Percentiles rank a stretch among this genome's conserved stretches.
Evolutionary conservation across 2,888 invertebrate species (phyloP).

Genomic region (Diaprepes abbreviatus): DNA sequence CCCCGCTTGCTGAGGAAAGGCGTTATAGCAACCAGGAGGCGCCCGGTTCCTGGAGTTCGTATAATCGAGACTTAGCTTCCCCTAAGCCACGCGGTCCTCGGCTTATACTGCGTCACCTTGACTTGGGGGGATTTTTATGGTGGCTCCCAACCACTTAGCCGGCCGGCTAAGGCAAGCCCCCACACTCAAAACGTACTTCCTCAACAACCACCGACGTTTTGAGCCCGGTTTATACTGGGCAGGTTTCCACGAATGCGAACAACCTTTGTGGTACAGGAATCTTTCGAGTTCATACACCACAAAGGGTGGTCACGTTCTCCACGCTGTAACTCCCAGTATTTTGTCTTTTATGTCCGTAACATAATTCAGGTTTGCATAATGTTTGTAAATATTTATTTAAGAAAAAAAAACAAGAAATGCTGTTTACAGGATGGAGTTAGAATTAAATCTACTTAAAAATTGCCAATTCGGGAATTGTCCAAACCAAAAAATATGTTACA

Average conservation of each 20-base stretch:
- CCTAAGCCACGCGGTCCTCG: conserved; percentile 36
- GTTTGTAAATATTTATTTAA: too few species aligned
- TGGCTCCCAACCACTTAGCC: conserved; percentile 34
- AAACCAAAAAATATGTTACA: too few species aligned
- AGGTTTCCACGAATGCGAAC: background rate
- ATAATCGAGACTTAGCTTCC: conserved; percentile 24
- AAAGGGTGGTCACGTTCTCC: background rate
- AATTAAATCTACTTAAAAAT: too few species aligned
- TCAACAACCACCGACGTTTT: conserved; percentile 8
- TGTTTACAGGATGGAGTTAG: too few species aligned
- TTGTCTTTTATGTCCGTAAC: background rate
- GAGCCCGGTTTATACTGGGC: conserved; percentile 1
- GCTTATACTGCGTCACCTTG: conserved; percentile 42
- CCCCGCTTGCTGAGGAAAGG: background rate
- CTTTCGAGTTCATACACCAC: background rate
- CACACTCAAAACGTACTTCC: conserved; percentile 7
- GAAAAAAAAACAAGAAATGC: too few species aligned
- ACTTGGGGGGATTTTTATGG: conserved; percentile 36
- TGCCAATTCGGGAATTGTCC: too few species aligned
- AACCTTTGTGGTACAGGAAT: background rate
- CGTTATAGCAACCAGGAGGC: background rate
- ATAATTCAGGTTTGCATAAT: too few species aligned
- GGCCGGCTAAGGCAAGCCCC: conserved; percentile 34
- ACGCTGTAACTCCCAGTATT: conserved; percentile 1
- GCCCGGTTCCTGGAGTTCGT: background rate